Conservation (phyloP, 2,113 vertebrate species). For the Zosterops borbonicus region DNA sequence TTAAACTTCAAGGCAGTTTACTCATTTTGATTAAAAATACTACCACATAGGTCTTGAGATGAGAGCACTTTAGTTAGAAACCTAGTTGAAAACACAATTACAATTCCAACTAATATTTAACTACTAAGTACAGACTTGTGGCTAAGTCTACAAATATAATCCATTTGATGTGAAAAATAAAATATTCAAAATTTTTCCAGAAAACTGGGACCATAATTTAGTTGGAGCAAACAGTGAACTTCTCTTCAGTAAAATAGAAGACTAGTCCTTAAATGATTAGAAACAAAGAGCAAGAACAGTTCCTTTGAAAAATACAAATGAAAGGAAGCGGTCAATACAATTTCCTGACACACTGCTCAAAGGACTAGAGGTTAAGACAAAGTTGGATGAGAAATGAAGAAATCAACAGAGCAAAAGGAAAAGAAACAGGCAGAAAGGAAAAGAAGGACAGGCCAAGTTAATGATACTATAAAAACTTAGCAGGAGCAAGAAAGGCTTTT, state of each 20-base stretch:
- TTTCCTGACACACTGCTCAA: conserved; percentile 13
- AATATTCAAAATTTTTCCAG: accelerated
- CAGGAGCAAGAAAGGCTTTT: neutral
- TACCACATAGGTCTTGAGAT: neutral
- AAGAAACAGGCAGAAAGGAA: neutral
- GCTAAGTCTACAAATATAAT: neutral
- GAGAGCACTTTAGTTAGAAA: neutral
- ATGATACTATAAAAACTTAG: neutral
- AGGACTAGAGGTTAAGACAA: conserved; percentile 22
- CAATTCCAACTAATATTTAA: neutral
- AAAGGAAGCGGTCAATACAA: conserved; percentile 15
- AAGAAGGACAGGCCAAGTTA: neutral
- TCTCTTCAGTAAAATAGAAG: neutral
- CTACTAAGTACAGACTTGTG: neutral
- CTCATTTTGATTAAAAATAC: neutral
- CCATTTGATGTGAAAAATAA: neutral
- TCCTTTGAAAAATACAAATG: conserved; percentile 44
- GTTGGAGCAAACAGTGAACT: neutral
- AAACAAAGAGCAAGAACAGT: neutral
- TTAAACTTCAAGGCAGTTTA: neutral
- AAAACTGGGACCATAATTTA: neutral
- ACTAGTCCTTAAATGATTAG: neutral
- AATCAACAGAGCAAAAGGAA: conserved; percentile 19
- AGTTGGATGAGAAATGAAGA: conserved; percentile 13
- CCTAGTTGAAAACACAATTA: neutral